Conservation (phyloP, 2,888 invertebrate species). For the Yponomeuta sedellus region DNA sequence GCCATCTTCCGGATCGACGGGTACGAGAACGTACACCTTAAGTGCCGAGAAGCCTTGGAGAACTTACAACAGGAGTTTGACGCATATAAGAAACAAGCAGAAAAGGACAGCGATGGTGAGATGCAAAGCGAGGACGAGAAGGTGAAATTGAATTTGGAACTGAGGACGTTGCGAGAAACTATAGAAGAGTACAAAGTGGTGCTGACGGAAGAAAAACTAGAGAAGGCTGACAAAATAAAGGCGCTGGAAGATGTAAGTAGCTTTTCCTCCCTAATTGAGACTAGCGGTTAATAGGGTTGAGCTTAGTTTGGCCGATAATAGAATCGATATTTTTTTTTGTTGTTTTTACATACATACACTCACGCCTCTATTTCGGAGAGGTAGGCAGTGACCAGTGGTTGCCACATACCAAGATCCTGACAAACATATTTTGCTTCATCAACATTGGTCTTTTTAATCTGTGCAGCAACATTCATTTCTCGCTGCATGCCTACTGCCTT, state of each 20-base stretch:
- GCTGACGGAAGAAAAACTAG: slow-evolving; percentile 79
- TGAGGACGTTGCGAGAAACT: slow-evolving; percentile 80
- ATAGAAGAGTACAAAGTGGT: slow-evolving; percentile 78
- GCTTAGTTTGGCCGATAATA: too few species aligned
- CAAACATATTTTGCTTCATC: too few species aligned
- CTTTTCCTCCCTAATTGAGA: neutral
- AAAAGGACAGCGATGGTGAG: slow-evolving; percentile 36
- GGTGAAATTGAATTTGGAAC: slow-evolving; percentile 75
- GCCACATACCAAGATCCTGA: too few species aligned
- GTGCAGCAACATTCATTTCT: too few species aligned
- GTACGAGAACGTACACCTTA: slow-evolving; percentile 63
- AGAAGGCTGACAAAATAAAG: slow-evolving; percentile 77
- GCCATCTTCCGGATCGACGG: slow-evolving; percentile 67
- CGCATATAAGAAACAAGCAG: slow-evolving; percentile 71
- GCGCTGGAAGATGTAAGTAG: slow-evolving; percentile 69
- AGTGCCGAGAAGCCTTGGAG: slow-evolving; percentile 81
- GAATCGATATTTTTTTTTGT: too few species aligned
- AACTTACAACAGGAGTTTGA: slow-evolving; percentile 81
- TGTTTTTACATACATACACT: too few species aligned
- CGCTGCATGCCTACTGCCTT: too few species aligned
- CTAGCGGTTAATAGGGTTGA: neutral
- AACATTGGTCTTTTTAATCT: too few species aligned
- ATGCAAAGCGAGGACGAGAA: slow-evolving; percentile 45
- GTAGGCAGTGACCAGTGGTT: too few species aligned
- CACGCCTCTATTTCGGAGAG: too few species aligned